Conservation (phyloP, 1,140 invertebrate species). For the Rhagoletis pomonella region DNA sequence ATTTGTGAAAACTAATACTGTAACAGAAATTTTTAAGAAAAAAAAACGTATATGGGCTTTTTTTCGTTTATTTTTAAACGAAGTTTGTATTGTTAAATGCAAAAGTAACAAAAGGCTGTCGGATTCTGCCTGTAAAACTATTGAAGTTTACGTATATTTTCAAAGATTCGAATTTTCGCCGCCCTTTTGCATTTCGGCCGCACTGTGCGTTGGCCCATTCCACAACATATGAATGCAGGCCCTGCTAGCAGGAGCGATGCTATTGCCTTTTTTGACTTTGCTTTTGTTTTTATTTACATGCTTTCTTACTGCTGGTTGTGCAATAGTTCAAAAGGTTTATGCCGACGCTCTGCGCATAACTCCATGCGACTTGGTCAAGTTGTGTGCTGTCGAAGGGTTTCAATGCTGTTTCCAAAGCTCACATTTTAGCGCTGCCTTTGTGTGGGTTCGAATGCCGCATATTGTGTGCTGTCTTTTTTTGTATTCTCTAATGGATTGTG, state of each 20-base stretch:
- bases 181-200: too few species aligned
- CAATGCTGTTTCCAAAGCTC: neutral
- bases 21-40: too few species aligned
- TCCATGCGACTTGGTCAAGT: neutral
- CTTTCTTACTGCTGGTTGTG: neutral
- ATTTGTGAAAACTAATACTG: too few species aligned
- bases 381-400: neutral
- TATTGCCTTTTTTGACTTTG: neutral
- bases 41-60: too few species aligned
- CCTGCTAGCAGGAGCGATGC: too few species aligned
- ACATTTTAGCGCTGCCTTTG: neutral
- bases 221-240: neutral
- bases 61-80: too few species aligned
- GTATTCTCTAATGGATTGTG: neutral
- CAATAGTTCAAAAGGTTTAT: constrained; percentile 45
- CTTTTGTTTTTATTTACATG: too few species aligned
- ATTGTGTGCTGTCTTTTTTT: neutral
- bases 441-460: neutral
- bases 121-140: too few species aligned
- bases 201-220: neutral
- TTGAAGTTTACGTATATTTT: too few species aligned
- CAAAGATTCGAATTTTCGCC: too few species aligned
- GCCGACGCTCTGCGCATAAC: constrained; percentile 12
- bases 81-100: too few species aligned
- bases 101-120: too few species aligned